phyloP scores from a whole-genome alignment of 2,797 vertebrate species.

The Falco naumanni region DNA sequence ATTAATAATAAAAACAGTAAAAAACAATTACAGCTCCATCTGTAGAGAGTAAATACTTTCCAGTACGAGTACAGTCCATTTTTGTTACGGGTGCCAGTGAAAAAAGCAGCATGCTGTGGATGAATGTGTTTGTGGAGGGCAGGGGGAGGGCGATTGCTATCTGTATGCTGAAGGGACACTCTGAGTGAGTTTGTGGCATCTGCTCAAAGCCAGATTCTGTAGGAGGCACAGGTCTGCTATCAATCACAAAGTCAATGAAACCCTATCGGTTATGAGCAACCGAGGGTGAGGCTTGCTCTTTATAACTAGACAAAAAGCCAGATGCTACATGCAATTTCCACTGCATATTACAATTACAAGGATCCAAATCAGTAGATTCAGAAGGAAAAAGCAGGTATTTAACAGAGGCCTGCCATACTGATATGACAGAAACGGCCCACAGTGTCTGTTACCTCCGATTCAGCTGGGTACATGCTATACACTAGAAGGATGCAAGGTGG shows the following conservation, averaged over 20 bases:
- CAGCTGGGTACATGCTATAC: background rate
- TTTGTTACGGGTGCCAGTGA: background rate
- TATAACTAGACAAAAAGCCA: background rate
- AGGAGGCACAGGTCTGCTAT: background rate
- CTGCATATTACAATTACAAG: background rate
- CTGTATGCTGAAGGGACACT: background rate
- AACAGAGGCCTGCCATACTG: background rate
- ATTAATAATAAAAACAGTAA: background rate
- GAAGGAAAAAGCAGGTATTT: background rate
- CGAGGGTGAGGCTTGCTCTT: background rate
- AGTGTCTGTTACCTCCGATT: background rate
- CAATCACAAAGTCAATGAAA: background rate
- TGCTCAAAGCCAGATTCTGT: background rate
- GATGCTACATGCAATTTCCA: background rate
- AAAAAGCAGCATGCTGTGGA: background rate
- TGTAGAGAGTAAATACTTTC: background rate
- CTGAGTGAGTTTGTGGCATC: background rate
- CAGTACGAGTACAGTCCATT: background rate
- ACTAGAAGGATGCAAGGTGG: background rate
- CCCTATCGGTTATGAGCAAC: background rate
- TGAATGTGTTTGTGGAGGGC: background rate
- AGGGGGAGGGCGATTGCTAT: background rate
- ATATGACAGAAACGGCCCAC: background rate
- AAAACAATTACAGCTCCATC: background rate
- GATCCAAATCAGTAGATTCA: background rate